phyloP scores from a whole-genome alignment of 2,113 vertebrate species.

The Ammodytes marinus region DNA sequence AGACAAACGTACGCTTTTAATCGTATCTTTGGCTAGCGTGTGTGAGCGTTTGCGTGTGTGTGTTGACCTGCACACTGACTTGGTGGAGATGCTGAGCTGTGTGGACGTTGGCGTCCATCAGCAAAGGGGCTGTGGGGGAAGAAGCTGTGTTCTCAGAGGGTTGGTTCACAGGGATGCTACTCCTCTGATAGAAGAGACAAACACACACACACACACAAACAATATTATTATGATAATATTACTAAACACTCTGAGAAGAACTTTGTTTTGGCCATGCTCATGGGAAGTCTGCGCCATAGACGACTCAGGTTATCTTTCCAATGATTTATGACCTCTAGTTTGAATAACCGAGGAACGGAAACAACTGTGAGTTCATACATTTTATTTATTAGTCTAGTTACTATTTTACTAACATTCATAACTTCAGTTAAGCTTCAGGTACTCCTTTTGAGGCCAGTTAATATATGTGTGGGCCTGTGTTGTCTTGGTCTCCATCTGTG shows the following conservation, averaged over 20 bases:
- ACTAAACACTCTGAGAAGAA: not conserved
- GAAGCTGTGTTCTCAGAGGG: slow-evolving; percentile 31
- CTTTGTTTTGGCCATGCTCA: not conserved
- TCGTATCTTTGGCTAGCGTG: not conserved
- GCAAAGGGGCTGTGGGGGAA: slow-evolving; percentile 79
- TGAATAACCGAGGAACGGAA: no score
- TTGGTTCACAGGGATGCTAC: slow-evolving; percentile 9
- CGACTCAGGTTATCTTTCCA: not conserved
- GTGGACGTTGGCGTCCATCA: slow-evolving; percentile 61
- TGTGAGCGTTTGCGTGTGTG: slow-evolving; percentile 25
- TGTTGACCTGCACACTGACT: slow-evolving; percentile 59
- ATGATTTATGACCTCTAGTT: no score
- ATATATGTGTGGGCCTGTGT: no score
- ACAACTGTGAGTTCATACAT: no score
- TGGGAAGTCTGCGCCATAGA: not conserved
- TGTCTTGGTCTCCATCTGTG: slow-evolving; percentile 2
- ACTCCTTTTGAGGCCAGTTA: no score
- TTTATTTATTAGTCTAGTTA: no score
- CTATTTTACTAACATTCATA: no score
- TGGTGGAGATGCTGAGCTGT: slow-evolving; percentile 56
- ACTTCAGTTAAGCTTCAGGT: no score
- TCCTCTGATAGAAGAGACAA: slow-evolving; percentile 55
- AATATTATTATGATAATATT: not conserved
- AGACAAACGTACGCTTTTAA: not conserved
- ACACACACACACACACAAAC: slow-evolving; percentile 16